Evolutionary conservation across 2,797 vertebrate genomes (phyloP), one percentile per base, ranked within the genome.

Genomic region (Danio kyathit): DNA sequence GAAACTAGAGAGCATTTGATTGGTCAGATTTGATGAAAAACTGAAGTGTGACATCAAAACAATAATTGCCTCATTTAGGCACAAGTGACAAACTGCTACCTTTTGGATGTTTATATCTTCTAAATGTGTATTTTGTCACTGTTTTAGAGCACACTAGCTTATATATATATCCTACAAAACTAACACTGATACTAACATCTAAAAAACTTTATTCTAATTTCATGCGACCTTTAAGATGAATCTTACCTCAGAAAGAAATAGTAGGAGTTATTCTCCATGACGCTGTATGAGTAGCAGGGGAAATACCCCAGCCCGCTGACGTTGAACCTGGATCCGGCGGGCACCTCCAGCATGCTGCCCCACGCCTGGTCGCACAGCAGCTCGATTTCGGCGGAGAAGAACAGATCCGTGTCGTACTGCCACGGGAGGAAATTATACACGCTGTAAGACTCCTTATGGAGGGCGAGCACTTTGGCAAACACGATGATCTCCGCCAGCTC

Each of bases 331-430:
- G 95, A 95, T 2, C 95, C 95, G 1, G 94, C 90, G 2, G 95
- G 95, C 41, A 96, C 93, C 91, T 95, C 95, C 89, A 96, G 86
- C 95, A 95, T 96, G 90, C 94, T 95, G 63, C 95, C 95, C 95
- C 95, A 96, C 38, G 95, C 94, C 90, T 96, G 95, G 87, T 96
- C 95, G 84, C 95, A 96, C 81, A 92, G 88, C 84, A 96, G 89
- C 92, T 96, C 95, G 65, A 96, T 94, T 90, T 96, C 95, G 0
- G 95, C 95, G 3, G 94, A 93, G 87, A 91, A 96, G 67, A 96
- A 93, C 44, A 95, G 92, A 82, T 94, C 94, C 5, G 92, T 88
- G 88, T 94, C 91, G 81, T 94, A 88, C 84, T 94, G 93, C 93
- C 93, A 95, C 13, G 94, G 94, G 86, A 96, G 90, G 88, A 94